Conservation (phyloP, 2,113 vertebrate species). For the Parotia lawesii region DNA sequence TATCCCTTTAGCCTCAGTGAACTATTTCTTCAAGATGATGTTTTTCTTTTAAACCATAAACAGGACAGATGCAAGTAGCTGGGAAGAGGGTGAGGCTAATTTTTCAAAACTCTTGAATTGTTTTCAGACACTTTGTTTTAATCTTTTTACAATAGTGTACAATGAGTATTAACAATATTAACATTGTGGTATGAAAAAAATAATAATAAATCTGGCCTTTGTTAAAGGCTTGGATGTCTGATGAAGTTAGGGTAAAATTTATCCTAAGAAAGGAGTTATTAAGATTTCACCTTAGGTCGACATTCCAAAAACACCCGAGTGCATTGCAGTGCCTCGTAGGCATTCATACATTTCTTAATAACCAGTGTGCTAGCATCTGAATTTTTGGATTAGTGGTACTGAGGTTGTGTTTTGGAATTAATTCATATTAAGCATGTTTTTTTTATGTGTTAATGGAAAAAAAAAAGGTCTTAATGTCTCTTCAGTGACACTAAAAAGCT, state of each 20-base stretch:
- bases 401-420: conserved; percentile 58
- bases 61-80: conserved; percentile 48
- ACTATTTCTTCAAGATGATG: conserved; percentile 54
- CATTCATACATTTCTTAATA: not conserved
- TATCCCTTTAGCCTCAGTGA: conserved; percentile 61
- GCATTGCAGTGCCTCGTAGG: not conserved
- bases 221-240: conserved; percentile 4
- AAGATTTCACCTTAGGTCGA: not conserved
- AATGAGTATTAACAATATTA: conserved; percentile 74
- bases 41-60: conserved; percentile 37
- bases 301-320: not conserved
- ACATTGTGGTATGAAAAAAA: conserved; percentile 59
- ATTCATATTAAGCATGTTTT: conserved; percentile 42
- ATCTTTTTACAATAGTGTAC: conserved; percentile 72
- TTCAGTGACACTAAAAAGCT: conserved; percentile 55
- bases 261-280: not conserved
- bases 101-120: conserved; percentile 48
- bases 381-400: not conserved
- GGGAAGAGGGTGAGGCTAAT: conserved; percentile 40
- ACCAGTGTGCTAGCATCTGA: not conserved
- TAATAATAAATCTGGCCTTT: conserved; percentile 24
- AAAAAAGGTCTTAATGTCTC: conserved; percentile 40
- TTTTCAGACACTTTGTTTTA: conserved; percentile 53
- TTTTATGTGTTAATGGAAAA: conserved; percentile 3
- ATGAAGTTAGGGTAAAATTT: conserved; percentile 14